Percentiles rank a stretch among this genome's conserved stretches.
These are phyloP conservation scores for Amniataba percoides DNA, from an alignment of 2,797 vertebrate genomes.

Conservation along the genomic window DNA sequence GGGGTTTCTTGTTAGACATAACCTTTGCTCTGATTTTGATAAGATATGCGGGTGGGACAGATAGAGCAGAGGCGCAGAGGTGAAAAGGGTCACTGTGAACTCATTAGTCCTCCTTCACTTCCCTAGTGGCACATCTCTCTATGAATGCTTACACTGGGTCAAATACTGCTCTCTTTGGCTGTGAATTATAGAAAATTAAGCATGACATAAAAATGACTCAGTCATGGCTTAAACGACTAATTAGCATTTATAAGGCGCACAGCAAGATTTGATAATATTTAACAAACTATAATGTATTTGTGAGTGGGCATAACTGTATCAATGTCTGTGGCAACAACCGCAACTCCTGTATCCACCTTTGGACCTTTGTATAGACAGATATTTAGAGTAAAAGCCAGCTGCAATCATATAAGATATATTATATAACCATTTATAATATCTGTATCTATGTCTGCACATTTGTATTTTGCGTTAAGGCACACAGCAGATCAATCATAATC, in stretches of 20 bases:
- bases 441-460: too few species aligned
- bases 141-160: slow-evolving; percentile 65
- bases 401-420: not conserved
- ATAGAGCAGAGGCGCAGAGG: slow-evolving; percentile 53
- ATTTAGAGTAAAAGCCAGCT: not conserved
- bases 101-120: slow-evolving; percentile 75
- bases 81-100: slow-evolving; percentile 70
- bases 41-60: slow-evolving; percentile 67
- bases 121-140: slow-evolving; percentile 48
- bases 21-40: slow-evolving; percentile 82
- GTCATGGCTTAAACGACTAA: not conserved
- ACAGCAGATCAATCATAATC: slow-evolving; percentile 37
- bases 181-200: slow-evolving; percentile 54
- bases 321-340: not conserved
- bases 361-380: not conserved
- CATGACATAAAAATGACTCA: slow-evolving; percentile 12
- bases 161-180: slow-evolving; percentile 41
- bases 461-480: slow-evolving; percentile 25
- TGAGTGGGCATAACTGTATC: not conserved
- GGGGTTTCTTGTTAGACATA: slow-evolving; percentile 73
- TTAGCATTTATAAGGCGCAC: not conserved
- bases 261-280: slow-evolving; percentile 16
- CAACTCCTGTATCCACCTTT: too few species aligned
- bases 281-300: not conserved
- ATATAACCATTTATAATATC: slow-evolving; percentile 13